Conservation (phyloP, 37 sponge, comb jelly and placozoan species). For the Ianthella basta region DNA sequence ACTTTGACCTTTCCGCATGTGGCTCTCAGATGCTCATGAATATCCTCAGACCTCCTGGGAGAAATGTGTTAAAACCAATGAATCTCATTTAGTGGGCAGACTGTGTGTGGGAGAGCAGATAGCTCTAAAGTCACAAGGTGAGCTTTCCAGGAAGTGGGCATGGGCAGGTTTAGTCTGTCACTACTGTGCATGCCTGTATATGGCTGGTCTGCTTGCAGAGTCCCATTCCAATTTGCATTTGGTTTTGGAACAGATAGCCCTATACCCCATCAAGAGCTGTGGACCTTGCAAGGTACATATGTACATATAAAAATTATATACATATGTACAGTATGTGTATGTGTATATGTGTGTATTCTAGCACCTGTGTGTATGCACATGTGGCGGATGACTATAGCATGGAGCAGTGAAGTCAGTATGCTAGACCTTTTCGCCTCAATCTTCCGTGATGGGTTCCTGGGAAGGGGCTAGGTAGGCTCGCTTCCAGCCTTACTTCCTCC, state of each 20-base stretch:
- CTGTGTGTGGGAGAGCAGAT: neutral
- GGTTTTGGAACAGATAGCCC: conserved; percentile 36
- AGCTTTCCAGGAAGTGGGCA: no score
- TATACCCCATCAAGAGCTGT: conserved; percentile 94
- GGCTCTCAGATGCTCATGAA: neutral
- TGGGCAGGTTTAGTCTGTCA: neutral
- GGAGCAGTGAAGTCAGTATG: no score
- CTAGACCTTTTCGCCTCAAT: no score
- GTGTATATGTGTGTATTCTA: neutral
- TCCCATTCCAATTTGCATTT: neutral
- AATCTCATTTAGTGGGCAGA: neutral
- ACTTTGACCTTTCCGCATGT: no score
- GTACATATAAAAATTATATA: neutral
- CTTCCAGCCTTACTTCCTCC: no score
- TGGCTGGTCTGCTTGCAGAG: neutral
- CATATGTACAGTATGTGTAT: neutral
- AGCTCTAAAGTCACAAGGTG: no score
- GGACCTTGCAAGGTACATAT: neutral
- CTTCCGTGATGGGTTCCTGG: no score
- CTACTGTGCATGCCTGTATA: neutral
- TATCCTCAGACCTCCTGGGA: neutral
- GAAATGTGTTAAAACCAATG: neutral
- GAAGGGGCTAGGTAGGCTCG: no score
- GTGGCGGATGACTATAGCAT: no score
- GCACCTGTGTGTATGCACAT: no score